A percentile compares a stretch with the other conserved stretches of the same genome.
phyloP scores from a whole-genome alignment of 2,888 invertebrate species.

The Callimorpha dominula region DNA sequence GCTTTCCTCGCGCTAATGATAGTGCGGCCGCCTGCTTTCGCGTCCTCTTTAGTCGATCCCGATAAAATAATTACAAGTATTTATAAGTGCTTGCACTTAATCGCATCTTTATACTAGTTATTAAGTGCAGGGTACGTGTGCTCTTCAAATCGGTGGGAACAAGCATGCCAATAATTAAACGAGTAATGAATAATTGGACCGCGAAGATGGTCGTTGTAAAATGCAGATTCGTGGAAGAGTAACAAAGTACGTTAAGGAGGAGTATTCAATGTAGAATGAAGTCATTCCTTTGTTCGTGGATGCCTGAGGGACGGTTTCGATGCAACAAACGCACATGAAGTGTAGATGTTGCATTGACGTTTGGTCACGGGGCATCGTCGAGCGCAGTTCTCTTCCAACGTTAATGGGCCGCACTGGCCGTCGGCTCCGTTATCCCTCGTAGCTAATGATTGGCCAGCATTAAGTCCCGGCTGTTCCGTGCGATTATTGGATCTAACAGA shows the following conservation, averaged over 20 bases:
- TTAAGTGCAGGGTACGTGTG: conserved; percentile 67
- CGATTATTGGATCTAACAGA: conserved; percentile 87
- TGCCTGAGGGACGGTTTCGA: conserved; percentile 74
- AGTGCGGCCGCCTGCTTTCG: conserved; percentile 76
- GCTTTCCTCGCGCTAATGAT: conserved; percentile 84
- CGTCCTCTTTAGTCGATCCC: conserved; percentile 80
- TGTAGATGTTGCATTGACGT: conserved; percentile 81
- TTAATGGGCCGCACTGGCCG: conserved; percentile 76
- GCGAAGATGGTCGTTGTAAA: conserved; percentile 34
- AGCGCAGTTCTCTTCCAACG: conserved; percentile 66
- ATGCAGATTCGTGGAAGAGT: conserved; percentile 62
- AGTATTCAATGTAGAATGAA: conserved; percentile 77
- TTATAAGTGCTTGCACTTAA: conserved; percentile 81
- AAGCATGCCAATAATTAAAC: conserved; percentile 66
- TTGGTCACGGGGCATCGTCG: conserved; percentile 82
- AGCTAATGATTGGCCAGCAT: conserved; percentile 87
- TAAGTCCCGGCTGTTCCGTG: conserved; percentile 84
- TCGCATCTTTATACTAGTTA: conserved; percentile 72
- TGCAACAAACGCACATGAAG: conserved; percentile 65
- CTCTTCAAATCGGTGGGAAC: conserved; percentile 71
- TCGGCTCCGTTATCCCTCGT: conserved; percentile 85
- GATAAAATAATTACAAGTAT: conserved; percentile 84
- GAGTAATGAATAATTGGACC: conserved; percentile 63
- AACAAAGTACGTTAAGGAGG: conserved; percentile 64
- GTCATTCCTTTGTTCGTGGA: conserved; percentile 80